phyloP scores from a whole-genome alignment of 2,113 vertebrate species.

The Ia io region DNA sequence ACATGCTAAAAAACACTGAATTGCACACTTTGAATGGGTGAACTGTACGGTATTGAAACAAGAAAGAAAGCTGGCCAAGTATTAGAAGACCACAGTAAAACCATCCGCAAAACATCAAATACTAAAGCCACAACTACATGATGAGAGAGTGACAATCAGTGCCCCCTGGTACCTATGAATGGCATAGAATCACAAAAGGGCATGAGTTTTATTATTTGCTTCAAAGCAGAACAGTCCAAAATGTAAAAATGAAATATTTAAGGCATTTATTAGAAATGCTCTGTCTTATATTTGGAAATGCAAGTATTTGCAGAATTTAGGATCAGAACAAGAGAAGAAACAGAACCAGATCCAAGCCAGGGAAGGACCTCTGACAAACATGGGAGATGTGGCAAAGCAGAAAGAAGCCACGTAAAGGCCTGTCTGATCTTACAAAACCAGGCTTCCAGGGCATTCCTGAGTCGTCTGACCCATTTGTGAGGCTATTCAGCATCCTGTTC shows the following conservation, averaged over 20 bases:
- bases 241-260: constrained; percentile 32
- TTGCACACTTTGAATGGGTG: not conserved
- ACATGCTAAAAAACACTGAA: not conserved
- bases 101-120: constrained; percentile 1
- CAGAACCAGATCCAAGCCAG: not conserved
- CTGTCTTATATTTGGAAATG: constrained; percentile 15
- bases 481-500: constrained; percentile 26
- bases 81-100: constrained; percentile 48
- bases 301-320: constrained; percentile 31
- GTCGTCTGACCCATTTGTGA: constrained; percentile 64
- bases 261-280: constrained; percentile 40
- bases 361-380: constrained; percentile 6
- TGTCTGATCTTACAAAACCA: not conserved
- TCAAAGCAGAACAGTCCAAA: constrained; percentile 21
- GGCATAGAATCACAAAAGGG: not conserved
- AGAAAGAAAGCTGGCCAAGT: not conserved
- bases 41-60: not conserved
- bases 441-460: constrained; percentile 41
- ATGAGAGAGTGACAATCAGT: not conserved
- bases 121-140: constrained; percentile 22
- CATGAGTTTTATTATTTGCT: constrained; percentile 16
- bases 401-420: not conserved
- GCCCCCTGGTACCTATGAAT: not conserved
- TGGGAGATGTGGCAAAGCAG: not conserved
- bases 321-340: constrained; percentile 30